phyloP scores from a whole-genome alignment of 2,113 vertebrate genomes.

The Baryphthengus martii region DNA sequence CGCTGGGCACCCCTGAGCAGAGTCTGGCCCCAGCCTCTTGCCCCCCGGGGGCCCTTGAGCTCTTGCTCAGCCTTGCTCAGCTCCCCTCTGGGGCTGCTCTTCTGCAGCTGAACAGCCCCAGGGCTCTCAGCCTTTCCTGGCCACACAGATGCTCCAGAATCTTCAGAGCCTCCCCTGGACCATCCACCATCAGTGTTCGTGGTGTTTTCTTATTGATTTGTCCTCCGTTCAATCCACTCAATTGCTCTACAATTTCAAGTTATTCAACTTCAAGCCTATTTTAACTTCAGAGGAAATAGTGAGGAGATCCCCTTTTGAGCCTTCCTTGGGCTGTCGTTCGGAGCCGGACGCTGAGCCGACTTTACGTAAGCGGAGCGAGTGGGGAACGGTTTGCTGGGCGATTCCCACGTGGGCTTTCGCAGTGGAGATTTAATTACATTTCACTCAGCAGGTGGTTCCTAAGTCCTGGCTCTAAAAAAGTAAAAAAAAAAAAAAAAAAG shows the following conservation, averaged over 20 bases:
- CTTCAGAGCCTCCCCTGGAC: too few species aligned
- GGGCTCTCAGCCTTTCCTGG: too few species aligned
- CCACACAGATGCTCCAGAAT: too few species aligned
- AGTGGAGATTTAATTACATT: constrained; percentile 51
- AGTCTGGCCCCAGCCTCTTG: too few species aligned
- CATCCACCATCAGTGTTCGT: too few species aligned
- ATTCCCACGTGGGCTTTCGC: background rate
- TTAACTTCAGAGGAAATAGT: too few species aligned
- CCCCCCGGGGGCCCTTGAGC: too few species aligned
- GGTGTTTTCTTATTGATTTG: background rate
- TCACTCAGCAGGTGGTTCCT: constrained; percentile 61
- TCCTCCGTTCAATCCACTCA: background rate
- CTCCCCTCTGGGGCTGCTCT: too few species aligned
- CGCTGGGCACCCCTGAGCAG: too few species aligned
- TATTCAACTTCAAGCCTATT: background rate
- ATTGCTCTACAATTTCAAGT: background rate
- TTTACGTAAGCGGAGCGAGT: background rate
- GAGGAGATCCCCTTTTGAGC: too few species aligned
- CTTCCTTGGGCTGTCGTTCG: background rate
- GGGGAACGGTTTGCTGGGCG: background rate
- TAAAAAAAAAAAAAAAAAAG: background rate
- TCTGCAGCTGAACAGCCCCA: too few species aligned
- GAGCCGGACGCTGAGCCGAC: background rate
- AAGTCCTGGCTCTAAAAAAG: background rate
- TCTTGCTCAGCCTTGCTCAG: too few species aligned